Conservation (phyloP, 1,140 invertebrate genomes). For the Samia ricini region DNA sequence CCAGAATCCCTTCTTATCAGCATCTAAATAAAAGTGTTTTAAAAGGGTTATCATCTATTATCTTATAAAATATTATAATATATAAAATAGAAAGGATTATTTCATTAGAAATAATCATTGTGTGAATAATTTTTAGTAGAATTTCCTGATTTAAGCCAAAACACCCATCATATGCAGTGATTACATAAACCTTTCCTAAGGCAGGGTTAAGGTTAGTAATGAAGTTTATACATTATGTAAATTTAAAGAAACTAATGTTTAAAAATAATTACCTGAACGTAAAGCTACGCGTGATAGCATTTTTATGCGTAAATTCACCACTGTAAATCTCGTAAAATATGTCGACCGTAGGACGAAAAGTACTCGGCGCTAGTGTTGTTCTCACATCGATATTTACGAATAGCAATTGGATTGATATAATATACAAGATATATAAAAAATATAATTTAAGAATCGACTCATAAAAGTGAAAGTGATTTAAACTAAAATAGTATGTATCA, state of each 20-base stretch:
- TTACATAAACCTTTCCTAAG: slow-evolving; percentile 71
- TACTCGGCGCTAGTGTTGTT: slow-evolving; percentile 60
- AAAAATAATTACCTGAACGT: slow-evolving; percentile 64
- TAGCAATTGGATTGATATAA: neutral
- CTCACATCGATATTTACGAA: neutral
- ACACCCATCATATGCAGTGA: slow-evolving; percentile 29
- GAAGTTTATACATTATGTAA: slow-evolving; percentile 19
- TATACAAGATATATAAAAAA: too few species aligned
- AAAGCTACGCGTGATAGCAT: slow-evolving; percentile 75
- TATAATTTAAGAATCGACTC: too few species aligned
- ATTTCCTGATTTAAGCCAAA: neutral
- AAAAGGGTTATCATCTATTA: too few species aligned
- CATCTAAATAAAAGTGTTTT: too few species aligned
- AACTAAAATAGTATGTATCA: too few species aligned
- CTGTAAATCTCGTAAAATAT: slow-evolving; percentile 42
- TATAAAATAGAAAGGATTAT: too few species aligned
- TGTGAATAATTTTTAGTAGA: too few species aligned
- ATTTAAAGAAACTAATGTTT: neutral
- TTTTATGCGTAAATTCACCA: slow-evolving; percentile 43
- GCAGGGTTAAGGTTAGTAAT: slow-evolving; percentile 47
- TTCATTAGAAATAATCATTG: too few species aligned
- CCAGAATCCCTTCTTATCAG: too few species aligned
- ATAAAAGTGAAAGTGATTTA: too few species aligned
- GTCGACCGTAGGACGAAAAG: slow-evolving; percentile 42
- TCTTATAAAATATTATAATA: too few species aligned